phyloP scores from a whole-genome alignment of 2,888 invertebrate genomes.

The Eumacrocentrus americanus region DNA sequence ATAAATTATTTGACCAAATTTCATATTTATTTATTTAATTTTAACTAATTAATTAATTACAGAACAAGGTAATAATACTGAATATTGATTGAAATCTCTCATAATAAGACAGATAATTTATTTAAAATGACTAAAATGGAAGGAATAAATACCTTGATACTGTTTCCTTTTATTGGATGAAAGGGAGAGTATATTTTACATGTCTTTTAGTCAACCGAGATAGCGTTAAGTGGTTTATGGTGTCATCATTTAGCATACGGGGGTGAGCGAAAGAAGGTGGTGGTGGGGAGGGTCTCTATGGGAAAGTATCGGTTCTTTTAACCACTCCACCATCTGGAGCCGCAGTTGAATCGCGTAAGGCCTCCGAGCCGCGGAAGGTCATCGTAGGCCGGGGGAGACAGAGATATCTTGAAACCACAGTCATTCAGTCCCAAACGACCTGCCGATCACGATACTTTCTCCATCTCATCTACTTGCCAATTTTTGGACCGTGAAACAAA shows the following conservation, averaged over 20 bases:
- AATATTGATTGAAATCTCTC: too few relatives aligned
- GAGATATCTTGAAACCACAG: conserved; percentile 5
- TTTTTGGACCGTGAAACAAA: too few relatives aligned
- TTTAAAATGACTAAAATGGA: too few relatives aligned
- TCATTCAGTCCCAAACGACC: too few relatives aligned
- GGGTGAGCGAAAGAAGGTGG: conserved; percentile 6
- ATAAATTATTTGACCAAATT: too few relatives aligned
- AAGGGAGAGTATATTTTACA: background rate
- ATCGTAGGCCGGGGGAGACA: conserved; percentile 21
- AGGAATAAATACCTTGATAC: background rate
- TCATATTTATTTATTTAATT: too few relatives aligned
- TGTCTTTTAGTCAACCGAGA: too few relatives aligned
- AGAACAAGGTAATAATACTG: too few relatives aligned
- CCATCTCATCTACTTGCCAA: too few relatives aligned
- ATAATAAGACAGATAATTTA: too few relatives aligned
- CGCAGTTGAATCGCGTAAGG: conserved; percentile 42
- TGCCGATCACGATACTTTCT: too few relatives aligned
- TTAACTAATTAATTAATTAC: too few relatives aligned
- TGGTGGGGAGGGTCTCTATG: conserved; percentile 37
- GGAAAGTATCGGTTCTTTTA: conserved; percentile 41
- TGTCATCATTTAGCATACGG: conserved; percentile 14
- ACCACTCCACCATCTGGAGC: conserved; percentile 39
- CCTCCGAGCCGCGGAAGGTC: conserved; percentile 40
- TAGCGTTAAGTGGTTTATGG: conserved; percentile 5
- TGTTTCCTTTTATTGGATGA: background rate